These are phyloP conservation scores for Sarcophaga carnaria DNA, from an alignment of 2,888 invertebrate genomes.

Conservation along the genomic window DNA sequence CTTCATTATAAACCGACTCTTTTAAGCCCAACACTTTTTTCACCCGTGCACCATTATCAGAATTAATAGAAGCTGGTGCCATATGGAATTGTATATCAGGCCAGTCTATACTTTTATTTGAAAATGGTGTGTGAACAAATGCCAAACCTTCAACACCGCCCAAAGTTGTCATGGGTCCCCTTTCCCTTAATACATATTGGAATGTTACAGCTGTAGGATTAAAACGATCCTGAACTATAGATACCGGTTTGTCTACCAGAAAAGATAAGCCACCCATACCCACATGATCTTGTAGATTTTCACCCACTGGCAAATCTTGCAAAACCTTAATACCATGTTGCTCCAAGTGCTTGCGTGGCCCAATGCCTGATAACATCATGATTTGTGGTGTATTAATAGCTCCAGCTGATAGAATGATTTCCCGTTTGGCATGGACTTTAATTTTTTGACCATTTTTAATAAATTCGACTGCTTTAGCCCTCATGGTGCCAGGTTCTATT, in stretches of 20 bases:
- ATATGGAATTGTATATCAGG: slow-evolving; percentile 96
- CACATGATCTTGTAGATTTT: slow-evolving; percentile 94
- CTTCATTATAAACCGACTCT: slow-evolving; percentile 90
- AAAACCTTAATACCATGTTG: slow-evolving; percentile 88
- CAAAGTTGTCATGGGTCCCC: slow-evolving; percentile 93
- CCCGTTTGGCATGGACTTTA: slow-evolving; percentile 88
- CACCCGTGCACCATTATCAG: slow-evolving; percentile 89
- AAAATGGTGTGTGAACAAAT: slow-evolving; percentile 92
- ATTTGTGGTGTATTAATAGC: slow-evolving; percentile 96
- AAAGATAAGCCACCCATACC: slow-evolving; percentile 88
- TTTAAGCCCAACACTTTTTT: slow-evolving; percentile 90
- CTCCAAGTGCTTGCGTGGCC: slow-evolving; percentile 87
- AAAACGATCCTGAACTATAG: slow-evolving; percentile 90
- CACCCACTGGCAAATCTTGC: slow-evolving; percentile 89
- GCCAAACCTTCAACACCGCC: slow-evolving; percentile 94
- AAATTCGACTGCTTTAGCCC: slow-evolving; percentile 91
- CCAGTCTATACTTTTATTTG: slow-evolving; percentile 89
- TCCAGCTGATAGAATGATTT: slow-evolving; percentile 94
- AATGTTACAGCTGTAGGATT: slow-evolving; percentile 90
- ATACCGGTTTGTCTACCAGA: slow-evolving; percentile 90
- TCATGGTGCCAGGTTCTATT: slow-evolving; percentile 88
- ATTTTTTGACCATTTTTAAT: slow-evolving; percentile 87
- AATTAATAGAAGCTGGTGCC: slow-evolving; percentile 93
- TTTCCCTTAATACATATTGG: slow-evolving; percentile 89
- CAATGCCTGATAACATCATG: slow-evolving; percentile 94